These are phyloP conservation scores for Misgurnus mizolepis DNA, from an alignment of 2,113 vertebrate genomes.

Conservation along the genomic window DNA sequence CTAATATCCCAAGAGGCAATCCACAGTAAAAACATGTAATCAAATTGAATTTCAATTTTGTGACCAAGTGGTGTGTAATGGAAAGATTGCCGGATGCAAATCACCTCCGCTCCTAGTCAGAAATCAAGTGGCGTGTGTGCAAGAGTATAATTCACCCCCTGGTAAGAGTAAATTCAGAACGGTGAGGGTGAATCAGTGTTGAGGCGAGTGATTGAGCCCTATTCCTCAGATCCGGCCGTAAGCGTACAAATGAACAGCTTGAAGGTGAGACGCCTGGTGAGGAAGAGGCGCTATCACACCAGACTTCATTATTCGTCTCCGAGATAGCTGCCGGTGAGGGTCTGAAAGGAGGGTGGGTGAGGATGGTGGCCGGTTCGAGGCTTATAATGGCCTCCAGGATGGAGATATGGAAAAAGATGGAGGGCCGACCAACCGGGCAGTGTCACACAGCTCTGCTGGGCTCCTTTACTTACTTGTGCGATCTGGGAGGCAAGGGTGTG, in stretches of 20 bases:
- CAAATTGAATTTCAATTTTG: conserved; percentile 64
- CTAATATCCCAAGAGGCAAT: conserved; percentile 71
- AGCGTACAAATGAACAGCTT: conserved; percentile 45
- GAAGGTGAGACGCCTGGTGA: conserved; percentile 41
- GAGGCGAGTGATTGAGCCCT: conserved; percentile 49
- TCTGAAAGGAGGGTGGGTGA: background rate
- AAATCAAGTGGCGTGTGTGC: conserved; percentile 34
- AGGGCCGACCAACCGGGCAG: conserved; percentile 40
- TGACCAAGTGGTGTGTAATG: conserved; percentile 62
- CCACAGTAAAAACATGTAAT: conserved; percentile 73
- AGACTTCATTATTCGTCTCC: conserved; percentile 45
- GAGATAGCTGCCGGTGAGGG: conserved; percentile 25
- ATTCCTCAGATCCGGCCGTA: conserved; percentile 36
- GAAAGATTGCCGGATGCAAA: conserved; percentile 69
- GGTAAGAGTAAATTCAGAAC: conserved; percentile 51
- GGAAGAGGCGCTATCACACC: conserved; percentile 53
- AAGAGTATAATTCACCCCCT: conserved; percentile 42
- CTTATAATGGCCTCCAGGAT: conserved; percentile 53
- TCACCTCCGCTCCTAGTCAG: conserved; percentile 60
- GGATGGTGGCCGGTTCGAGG: conserved; percentile 42
- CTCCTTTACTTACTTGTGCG: background rate
- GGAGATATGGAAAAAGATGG: conserved; percentile 22
- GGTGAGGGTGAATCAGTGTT: conserved; percentile 40
- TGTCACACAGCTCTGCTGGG: conserved; percentile 38
- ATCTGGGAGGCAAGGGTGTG: conserved; percentile 31